phyloP scores from a whole-genome alignment of 2,113 vertebrate genomes.

The Sphyrna mokarran region DNA sequence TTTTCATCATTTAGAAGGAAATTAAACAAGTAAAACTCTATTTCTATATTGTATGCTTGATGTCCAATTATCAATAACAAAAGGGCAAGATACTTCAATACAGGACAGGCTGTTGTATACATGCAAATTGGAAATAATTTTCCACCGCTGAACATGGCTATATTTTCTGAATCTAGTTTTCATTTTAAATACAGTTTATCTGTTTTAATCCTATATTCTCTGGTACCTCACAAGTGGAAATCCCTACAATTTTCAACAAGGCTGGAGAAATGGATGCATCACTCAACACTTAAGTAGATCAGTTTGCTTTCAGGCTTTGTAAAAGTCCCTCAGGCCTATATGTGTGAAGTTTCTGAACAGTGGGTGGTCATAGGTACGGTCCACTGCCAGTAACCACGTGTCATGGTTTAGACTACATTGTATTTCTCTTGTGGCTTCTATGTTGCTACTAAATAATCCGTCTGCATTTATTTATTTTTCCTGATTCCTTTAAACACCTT shows the following conservation, averaged over 20 bases:
- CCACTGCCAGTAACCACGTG: constrained; percentile 29
- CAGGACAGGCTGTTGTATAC: neutral
- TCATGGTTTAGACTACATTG: constrained; percentile 31
- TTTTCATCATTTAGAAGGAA: constrained; percentile 25
- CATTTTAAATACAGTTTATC: constrained; percentile 33
- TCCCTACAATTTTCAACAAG: constrained; percentile 37
- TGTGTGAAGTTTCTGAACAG: constrained; percentile 32
- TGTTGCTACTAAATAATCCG: constrained; percentile 14
- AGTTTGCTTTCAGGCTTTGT: constrained; percentile 27
- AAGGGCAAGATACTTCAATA: neutral
- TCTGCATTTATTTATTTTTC: constrained; percentile 6
- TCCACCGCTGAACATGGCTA: neutral
- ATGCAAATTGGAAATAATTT: constrained; percentile 21
- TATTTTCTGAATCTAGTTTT: constrained; percentile 30
- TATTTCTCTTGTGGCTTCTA: constrained; percentile 10
- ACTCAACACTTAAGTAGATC: constrained; percentile 36
- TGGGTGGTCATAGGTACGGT: constrained; percentile 36
- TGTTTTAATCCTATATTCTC: constrained; percentile 11
- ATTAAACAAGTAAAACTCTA: neutral
- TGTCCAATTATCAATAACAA: constrained; percentile 32
- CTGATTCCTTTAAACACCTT: constrained; percentile 22
- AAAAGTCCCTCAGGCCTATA: constrained; percentile 34
- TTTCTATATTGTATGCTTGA: neutral
- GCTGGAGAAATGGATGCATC: constrained; percentile 33
- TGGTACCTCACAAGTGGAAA: constrained; percentile 37